Conservation (phyloP, 2,888 invertebrate genomes). For the Agonum fuliginosum region DNA sequence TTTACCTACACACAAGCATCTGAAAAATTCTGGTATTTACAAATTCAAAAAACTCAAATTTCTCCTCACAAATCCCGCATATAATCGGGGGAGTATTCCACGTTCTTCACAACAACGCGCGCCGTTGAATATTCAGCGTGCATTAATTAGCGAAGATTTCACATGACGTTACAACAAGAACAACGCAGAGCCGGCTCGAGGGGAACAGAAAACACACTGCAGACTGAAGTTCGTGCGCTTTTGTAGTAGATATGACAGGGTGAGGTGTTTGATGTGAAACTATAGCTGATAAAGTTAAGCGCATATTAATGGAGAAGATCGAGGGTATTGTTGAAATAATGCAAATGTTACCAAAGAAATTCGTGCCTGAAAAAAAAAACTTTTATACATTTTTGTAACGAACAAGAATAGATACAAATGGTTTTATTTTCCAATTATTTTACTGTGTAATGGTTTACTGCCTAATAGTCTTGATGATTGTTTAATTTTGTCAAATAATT, state of each 20-base stretch:
- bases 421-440: too few species aligned
- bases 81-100: background rate
- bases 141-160: slow-evolving; percentile 48
- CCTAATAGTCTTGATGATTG: too few species aligned
- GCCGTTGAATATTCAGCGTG: slow-evolving; percentile 48
- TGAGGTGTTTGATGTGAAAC: background rate
- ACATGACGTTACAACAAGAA: slow-evolving; percentile 45
- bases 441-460: too few species aligned
- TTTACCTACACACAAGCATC: too few species aligned
- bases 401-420: too few species aligned
- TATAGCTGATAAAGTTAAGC: too few species aligned
- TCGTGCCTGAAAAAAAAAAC: too few species aligned
- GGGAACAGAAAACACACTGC: background rate
- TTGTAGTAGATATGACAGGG: background rate
- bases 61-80: background rate
- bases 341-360: too few species aligned
- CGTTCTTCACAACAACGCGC: background rate
- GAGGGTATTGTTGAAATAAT: too few species aligned
- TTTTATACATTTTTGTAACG: too few species aligned
- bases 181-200: background rate
- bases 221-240: background rate
- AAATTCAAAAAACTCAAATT: background rate
- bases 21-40: background rate
- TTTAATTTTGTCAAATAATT: too few species aligned
- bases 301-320: too few species aligned